Percentiles rank a stretch among this genome's conserved stretches.
Conservation (phyloP, 2,797 vertebrate species). For the Dermochelys coriacea region DNA sequence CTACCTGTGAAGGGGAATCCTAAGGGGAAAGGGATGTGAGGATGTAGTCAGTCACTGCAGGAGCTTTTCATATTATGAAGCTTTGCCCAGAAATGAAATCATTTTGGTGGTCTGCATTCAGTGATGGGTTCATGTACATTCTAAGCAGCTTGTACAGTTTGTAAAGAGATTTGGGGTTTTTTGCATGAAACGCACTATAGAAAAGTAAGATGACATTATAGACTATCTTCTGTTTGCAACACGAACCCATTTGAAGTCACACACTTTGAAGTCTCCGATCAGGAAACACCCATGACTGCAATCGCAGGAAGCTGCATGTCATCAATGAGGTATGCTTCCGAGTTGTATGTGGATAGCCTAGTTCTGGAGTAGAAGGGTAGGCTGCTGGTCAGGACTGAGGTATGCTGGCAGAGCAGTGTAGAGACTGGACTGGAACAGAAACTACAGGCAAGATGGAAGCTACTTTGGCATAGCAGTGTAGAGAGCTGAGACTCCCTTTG, state of each 20-base stretch:
- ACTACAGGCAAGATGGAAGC: too few species aligned
- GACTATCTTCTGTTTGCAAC: rapidly evolving
- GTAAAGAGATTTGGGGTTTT: background rate
- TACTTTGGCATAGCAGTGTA: too few species aligned
- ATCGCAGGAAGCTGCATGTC: background rate
- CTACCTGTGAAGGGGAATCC: background rate
- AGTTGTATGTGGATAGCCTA: background rate
- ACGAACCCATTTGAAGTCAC: too few species aligned
- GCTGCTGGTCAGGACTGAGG: too few species aligned
- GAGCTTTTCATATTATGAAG: background rate
- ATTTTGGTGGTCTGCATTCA: background rate
- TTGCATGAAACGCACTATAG: rapidly evolving
- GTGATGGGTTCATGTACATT: background rate
- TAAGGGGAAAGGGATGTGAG: background rate
- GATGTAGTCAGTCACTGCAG: background rate
- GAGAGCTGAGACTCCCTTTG: too few species aligned
- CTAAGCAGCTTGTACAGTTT: background rate
- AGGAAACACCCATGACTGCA: rapidly evolving
- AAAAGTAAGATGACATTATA: rapidly evolving
- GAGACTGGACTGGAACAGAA: too few species aligned
- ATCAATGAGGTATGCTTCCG: background rate
- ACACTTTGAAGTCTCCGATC: rapidly evolving
- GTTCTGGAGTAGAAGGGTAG: too few species aligned
- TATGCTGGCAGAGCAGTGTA: too few species aligned
- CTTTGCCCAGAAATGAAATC: background rate